Evolutionary conservation across 2,888 invertebrate species (phyloP).

Genomic region (Melipona bicolor): DNA sequence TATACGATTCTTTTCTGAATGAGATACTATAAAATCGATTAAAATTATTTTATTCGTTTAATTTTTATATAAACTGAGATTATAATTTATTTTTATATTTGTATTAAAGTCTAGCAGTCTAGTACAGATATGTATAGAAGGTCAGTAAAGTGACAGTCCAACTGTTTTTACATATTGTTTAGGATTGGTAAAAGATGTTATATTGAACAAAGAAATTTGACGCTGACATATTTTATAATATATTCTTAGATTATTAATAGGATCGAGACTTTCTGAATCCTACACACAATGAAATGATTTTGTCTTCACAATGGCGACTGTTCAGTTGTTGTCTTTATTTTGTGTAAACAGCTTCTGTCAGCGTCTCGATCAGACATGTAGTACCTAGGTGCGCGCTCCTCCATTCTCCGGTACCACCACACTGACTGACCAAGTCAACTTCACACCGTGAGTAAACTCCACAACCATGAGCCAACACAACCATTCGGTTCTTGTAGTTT

Average conservation of each 20-base stretch:
- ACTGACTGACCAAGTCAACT: constrained; percentile 82
- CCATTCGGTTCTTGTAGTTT: constrained; percentile 78
- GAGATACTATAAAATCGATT: not conserved
- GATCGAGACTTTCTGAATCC: constrained; percentile 72
- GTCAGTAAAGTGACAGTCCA: constrained; percentile 54
- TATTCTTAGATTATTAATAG: constrained; percentile 68
- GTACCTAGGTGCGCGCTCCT: constrained; percentile 83
- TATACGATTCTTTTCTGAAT: not conserved
- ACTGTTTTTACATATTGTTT: constrained; percentile 54
- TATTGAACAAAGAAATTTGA: constrained; percentile 66
- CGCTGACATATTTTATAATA: constrained; percentile 69
- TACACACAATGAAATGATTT: constrained; percentile 73
- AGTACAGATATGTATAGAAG: constrained; percentile 60
- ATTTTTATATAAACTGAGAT: not conserved
- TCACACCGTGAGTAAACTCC: constrained; percentile 83
- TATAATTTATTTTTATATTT: constrained; percentile 19
- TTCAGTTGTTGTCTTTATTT: constrained; percentile 84
- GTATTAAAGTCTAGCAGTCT: constrained; percentile 62
- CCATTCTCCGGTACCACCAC: constrained; percentile 82
- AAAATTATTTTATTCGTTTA: not conserved
- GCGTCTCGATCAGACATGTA: constrained; percentile 83
- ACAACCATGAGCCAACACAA: constrained; percentile 80
- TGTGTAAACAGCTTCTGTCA: constrained; percentile 84
- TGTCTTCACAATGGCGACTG: constrained; percentile 80
- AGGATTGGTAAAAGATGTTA: constrained; percentile 60